A percentile compares a stretch with the other conserved stretches of the same genome.
Conservation (phyloP, 2,797 vertebrate genomes). For the Acanthurus tractus region DNA sequence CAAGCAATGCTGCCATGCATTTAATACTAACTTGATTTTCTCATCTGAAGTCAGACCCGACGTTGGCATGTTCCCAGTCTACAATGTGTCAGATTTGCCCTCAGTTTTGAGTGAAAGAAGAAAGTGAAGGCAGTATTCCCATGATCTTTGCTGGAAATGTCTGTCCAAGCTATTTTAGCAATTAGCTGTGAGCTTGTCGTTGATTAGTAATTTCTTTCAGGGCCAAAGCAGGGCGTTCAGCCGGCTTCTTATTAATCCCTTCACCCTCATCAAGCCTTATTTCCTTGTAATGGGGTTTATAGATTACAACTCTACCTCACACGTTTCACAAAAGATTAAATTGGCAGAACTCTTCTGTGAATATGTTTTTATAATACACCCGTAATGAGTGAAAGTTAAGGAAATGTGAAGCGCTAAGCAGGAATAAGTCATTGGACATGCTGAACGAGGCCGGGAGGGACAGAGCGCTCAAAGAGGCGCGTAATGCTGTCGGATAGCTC, state of each 20-base stretch:
- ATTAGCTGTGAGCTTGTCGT: conserved; percentile 69
- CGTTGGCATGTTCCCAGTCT: background rate
- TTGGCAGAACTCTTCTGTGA: conserved; percentile 79
- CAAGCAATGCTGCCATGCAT: too few species aligned
- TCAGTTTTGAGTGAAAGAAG: conserved; percentile 3
- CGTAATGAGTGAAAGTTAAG: conserved; percentile 80
- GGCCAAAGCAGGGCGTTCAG: conserved; percentile 65
- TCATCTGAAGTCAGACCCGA: background rate
- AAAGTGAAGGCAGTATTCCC: conserved; percentile 30
- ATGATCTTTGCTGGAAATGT: conserved; percentile 51
- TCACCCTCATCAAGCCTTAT: conserved; percentile 81
- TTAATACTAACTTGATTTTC: background rate
- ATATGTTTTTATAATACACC: conserved; percentile 82
- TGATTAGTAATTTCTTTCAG: conserved; percentile 77
- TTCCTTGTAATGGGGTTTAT: conserved; percentile 85
- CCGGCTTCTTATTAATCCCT: conserved; percentile 66
- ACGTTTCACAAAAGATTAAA: conserved; percentile 84
- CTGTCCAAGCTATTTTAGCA: conserved; percentile 62
- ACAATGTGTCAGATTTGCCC: background rate
- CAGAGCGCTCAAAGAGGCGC: conserved; percentile 61
- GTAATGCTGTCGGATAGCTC: conserved; percentile 67
- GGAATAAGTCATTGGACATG: conserved; percentile 81
- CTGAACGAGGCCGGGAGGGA: conserved; percentile 67
- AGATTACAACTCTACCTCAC: conserved; percentile 85
- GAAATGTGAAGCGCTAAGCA: conserved; percentile 73